Evolutionary conservation across 2,797 vertebrate genomes (phyloP).

Genomic region (Leontopithecus rosalia): DNA sequence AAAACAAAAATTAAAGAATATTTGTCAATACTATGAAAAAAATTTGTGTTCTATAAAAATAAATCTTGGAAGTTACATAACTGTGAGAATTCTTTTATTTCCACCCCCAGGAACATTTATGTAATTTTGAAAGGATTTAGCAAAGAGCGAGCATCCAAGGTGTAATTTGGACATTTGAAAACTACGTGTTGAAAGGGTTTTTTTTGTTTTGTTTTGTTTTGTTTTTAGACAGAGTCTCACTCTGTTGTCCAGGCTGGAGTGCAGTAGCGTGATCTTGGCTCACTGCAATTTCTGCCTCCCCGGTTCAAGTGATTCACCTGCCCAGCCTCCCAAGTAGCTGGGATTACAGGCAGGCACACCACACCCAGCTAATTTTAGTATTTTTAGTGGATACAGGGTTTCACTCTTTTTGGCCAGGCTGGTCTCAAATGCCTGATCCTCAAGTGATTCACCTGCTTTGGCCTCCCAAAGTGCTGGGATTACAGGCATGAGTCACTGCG

Average conservation of each 20-base stretch:
- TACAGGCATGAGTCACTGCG: not conserved
- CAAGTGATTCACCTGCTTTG: not conserved
- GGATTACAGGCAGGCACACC: not conserved
- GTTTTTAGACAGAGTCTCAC: not conserved
- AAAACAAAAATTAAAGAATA: conserved; percentile 50
- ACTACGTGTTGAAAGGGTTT: not conserved
- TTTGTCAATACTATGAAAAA: conserved; percentile 15
- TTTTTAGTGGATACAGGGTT: not conserved
- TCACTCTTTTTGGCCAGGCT: not conserved
- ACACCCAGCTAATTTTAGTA: not conserved
- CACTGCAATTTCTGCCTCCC: not conserved
- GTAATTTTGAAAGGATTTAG: not conserved
- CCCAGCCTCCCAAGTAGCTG: not conserved
- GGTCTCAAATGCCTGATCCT: not conserved
- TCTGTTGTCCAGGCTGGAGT: not conserved
- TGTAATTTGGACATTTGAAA: conserved; percentile 8
- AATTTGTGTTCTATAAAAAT: not conserved
- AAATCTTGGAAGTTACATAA: not conserved
- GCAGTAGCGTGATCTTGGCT: not conserved
- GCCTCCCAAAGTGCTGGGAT: not conserved
- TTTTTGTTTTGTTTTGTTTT: not conserved
- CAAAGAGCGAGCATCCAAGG: not conserved
- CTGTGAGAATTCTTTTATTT: conserved; percentile 27
- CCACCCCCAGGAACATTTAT: not conserved
- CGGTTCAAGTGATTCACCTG: not conserved